These are phyloP conservation scores for Netelia fuscicornis DNA, from an alignment of 2,888 invertebrate genomes.

Conservation along the genomic window DNA sequence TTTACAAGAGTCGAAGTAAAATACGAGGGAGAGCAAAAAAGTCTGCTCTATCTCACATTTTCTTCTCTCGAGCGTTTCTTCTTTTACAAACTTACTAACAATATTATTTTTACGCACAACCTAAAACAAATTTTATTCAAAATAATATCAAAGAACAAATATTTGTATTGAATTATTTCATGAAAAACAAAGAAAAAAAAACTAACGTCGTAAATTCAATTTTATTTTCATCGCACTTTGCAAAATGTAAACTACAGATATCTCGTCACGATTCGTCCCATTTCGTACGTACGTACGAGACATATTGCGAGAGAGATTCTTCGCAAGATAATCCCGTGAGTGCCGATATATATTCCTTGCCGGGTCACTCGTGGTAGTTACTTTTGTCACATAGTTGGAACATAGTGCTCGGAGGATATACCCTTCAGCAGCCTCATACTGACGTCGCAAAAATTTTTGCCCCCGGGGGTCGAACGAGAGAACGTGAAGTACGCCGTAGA, in stretches of 20 bases:
- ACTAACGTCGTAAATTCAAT: no score
- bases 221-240: no score
- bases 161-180: no score
- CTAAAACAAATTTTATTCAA: no score
- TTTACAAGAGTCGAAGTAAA: conserved; percentile 6
- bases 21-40: conserved; percentile 18
- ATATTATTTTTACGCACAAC: no score
- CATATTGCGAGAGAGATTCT: neutral
- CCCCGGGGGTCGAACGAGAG: conserved; percentile 37
- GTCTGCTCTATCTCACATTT: neutral
- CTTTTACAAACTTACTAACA: no score
- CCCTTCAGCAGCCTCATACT: conserved; percentile 32
- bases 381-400: conserved; percentile 12
- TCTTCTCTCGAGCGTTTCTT: no score
- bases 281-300: neutral
- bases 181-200: no score
- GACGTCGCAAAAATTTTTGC: conserved; percentile 69
- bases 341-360: conserved; percentile 34
- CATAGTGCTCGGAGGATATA: conserved; percentile 15
- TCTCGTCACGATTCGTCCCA: no score
- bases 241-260: no score
- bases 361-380: conserved; percentile 1
- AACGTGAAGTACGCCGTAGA: neutral
- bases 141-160: no score
- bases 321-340: conserved; percentile 30